These are phyloP conservation scores for Drosophila tsacasi DNA, from an alignment of 1,140 invertebrate genomes.

Conservation along the genomic window DNA sequence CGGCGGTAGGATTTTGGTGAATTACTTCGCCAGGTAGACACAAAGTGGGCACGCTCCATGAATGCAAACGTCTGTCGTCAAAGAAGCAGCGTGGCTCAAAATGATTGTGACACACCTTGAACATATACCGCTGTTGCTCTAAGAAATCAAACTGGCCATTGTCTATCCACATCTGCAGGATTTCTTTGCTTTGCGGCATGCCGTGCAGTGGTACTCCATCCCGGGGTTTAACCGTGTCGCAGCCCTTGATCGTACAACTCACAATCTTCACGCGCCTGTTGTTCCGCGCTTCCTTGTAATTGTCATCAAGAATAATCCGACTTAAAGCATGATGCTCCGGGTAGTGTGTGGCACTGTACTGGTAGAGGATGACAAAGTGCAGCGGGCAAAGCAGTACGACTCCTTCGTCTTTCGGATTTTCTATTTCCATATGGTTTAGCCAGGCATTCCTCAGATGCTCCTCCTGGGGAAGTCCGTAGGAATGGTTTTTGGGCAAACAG, in stretches of 20 bases:
- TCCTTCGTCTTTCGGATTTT: not conserved
- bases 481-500: slow-evolving; percentile 26
- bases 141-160: slow-evolving; percentile 57
- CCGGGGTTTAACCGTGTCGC: slow-evolving; percentile 43
- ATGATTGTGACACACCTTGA: slow-evolving; percentile 64
- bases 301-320: slow-evolving; percentile 19
- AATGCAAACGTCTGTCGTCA: slow-evolving; percentile 36
- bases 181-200: slow-evolving; percentile 53
- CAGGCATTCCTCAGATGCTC: slow-evolving; percentile 35
- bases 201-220: slow-evolving; percentile 53
- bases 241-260: slow-evolving; percentile 56
- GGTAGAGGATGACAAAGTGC: slow-evolving; percentile 56
- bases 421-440: slow-evolving; percentile 38
- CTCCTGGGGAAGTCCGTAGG: slow-evolving; percentile 36
- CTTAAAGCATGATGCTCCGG: slow-evolving; percentile 32
- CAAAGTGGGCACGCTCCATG: slow-evolving; percentile 69
- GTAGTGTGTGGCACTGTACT: slow-evolving; percentile 43
- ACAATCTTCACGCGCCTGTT: slow-evolving; percentile 44
- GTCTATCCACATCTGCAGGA: slow-evolving; percentile 66
- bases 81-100: slow-evolving; percentile 59
- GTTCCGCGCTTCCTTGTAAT: slow-evolving; percentile 41
- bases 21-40: slow-evolving; percentile 39
- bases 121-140: slow-evolving; percentile 59
- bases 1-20: slow-evolving; percentile 53
- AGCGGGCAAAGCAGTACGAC: slow-evolving; percentile 45